Percentiles rank a stretch among this genome's conserved stretches.
These are phyloP conservation scores for Diorhabda carinulata DNA, from an alignment of 1,140 invertebrate genomes.

Conservation along the genomic window DNA sequence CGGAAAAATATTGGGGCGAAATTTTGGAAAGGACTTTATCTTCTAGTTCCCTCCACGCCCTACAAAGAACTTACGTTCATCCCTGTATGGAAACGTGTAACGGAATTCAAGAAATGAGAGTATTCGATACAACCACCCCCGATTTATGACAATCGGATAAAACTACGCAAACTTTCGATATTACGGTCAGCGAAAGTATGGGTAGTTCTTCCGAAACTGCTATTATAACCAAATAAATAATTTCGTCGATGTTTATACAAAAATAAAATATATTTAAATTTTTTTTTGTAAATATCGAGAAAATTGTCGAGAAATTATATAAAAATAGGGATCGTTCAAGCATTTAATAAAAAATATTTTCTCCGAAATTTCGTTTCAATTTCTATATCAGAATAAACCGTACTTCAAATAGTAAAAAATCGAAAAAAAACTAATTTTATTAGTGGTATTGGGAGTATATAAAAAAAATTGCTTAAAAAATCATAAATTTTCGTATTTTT, in stretches of 20 bases:
- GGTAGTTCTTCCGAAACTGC: constrained; percentile 43
- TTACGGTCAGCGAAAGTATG: constrained; percentile 35
- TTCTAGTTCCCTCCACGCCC: constrained; percentile 62
- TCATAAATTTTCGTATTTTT: too few relatives aligned
- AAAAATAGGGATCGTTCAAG: too few relatives aligned
- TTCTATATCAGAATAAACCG: too few relatives aligned
- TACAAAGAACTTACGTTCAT: constrained; percentile 49
- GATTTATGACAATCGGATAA: constrained; percentile 48
- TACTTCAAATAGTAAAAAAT: too few relatives aligned
- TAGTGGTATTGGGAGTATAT: too few relatives aligned
- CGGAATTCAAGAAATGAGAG: constrained; percentile 39
- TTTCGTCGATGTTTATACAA: neutral
- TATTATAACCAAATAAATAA: constrained; percentile 34
- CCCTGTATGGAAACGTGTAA: constrained; percentile 39
- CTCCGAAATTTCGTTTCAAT: too few relatives aligned
- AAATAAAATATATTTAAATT: too few relatives aligned
- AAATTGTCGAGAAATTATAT: too few relatives aligned
- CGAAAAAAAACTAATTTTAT: too few relatives aligned
- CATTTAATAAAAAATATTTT: too few relatives aligned
- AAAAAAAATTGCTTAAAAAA: too few relatives aligned
- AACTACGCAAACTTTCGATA: constrained; percentile 46
- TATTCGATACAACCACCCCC: constrained; percentile 37
- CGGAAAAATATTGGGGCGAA: constrained; percentile 75
- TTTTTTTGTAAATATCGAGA: too few relatives aligned
- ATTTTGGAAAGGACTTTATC: constrained; percentile 68